phyloP scores from a whole-genome alignment of 2,888 invertebrate genomes.

The Tetanocera ferruginea region DNA sequence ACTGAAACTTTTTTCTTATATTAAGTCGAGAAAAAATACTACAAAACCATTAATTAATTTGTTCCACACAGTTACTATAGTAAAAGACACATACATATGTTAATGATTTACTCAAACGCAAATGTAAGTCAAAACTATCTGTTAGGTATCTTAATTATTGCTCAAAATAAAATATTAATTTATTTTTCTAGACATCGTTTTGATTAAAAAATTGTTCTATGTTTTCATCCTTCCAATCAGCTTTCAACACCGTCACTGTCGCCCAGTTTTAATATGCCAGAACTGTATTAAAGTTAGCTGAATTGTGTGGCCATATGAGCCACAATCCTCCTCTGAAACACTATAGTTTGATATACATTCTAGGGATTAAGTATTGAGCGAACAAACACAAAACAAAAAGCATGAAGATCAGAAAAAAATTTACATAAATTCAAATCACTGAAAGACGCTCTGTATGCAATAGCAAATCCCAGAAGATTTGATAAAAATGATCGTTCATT shows the following conservation, averaged over 20 bases:
- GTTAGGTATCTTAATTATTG: too few species aligned
- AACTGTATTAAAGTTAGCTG: not conserved
- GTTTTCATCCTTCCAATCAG: too few species aligned
- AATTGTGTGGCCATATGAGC: not conserved
- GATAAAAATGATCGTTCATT: constrained; percentile 35
- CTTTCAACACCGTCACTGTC: constrained; percentile 17
- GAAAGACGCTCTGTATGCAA: not conserved
- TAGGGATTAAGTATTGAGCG: constrained; percentile 10
- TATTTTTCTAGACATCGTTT: too few species aligned
- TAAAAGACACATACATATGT: too few species aligned
- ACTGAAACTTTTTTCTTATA: too few species aligned
- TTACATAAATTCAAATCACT: constrained; percentile 18
- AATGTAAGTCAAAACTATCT: too few species aligned
- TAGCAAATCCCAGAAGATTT: constrained; percentile 21
- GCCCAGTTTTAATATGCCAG: not conserved
- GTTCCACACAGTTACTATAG: not conserved
- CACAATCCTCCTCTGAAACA: constrained; percentile 15
- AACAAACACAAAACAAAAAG: constrained; percentile 4
- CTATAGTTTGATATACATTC: not conserved
- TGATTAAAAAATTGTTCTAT: too few species aligned
- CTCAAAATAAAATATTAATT: too few species aligned
- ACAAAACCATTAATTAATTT: not conserved
- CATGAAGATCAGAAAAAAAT: constrained; percentile 7
- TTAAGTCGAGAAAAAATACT: too few species aligned
- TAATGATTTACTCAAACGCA: too few species aligned